A percentile compares a stretch with the other conserved stretches of the same genome.
Evolutionary conservation across 2,113 vertebrate genomes (phyloP).

Genomic region (Polyodon spathula): DNA sequence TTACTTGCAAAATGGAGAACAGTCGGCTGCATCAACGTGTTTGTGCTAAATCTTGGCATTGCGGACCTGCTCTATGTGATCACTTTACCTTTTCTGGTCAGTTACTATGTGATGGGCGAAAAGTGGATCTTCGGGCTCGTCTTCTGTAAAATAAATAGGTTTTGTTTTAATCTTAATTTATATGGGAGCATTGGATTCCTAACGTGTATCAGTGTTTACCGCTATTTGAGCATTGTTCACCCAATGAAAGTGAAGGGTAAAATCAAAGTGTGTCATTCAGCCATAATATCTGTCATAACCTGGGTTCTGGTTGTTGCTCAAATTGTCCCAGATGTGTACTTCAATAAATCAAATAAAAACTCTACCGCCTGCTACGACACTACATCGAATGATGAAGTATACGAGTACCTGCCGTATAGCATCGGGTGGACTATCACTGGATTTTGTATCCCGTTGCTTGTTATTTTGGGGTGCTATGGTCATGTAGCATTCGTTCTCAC

Average conservation of each 20-base stretch:
- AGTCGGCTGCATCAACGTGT: slow-evolving; percentile 38
- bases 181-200: slow-evolving; percentile 74
- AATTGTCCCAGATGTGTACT: slow-evolving; percentile 49
- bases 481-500: slow-evolving; percentile 49
- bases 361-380: slow-evolving; percentile 42
- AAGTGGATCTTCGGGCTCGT: slow-evolving; percentile 59
- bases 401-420: slow-evolving; percentile 49
- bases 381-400: neutral
- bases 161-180: slow-evolving; percentile 66
- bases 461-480: slow-evolving; percentile 61
- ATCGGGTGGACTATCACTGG: slow-evolving; percentile 44
- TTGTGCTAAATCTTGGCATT: slow-evolving; percentile 56
- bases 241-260: slow-evolving; percentile 53
- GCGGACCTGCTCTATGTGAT: neutral
- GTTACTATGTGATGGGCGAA: neutral
- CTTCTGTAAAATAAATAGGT: slow-evolving; percentile 59
- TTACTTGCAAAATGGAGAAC: slow-evolving; percentile 33
- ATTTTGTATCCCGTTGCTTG: slow-evolving; percentile 54
- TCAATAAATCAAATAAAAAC: slow-evolving; percentile 17
- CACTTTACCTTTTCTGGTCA: neutral
- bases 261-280: slow-evolving; percentile 23
- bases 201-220: slow-evolving; percentile 67
- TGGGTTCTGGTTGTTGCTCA: slow-evolving; percentile 55
- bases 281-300: slow-evolving; percentile 32
- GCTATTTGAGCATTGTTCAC: slow-evolving; percentile 70